Base-by-base conservation (phyloP, 2,888 invertebrate genomes). In the Cheilosia pagana region DNA sequence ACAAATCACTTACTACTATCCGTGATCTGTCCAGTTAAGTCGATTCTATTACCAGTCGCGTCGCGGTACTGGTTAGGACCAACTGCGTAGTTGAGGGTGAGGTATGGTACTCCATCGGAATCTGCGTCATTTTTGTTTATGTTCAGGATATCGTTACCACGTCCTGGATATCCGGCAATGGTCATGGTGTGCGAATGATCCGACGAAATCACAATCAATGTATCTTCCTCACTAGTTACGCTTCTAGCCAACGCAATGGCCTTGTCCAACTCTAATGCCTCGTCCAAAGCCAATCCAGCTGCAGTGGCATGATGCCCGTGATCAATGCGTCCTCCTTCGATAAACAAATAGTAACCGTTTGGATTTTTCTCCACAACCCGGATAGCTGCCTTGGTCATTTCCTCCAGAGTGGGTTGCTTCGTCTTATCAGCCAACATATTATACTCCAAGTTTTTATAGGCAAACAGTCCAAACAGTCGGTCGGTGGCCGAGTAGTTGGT, bases 131-230 rank as follows among this genome's bases (percentile, higher is more conserved):
- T 86, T 55, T 78, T 53, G 63, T 90, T 92, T 60, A 92, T 88
- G 65, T 93, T 93, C 10, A 94, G 89, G 67, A 95, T 93, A 57
- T 93, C 89, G 10, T 91, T 92, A 8, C 94, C 94, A 60, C 91
- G 88, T 0, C 87, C 92, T 0, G 96, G 94, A 88, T 97, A 96
- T 0, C 96, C 96, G 41, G 94, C 94, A 45, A 95, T 93, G 0
- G 94, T 94, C 94, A 96, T 94, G 0, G 95, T 95, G 87, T 96
- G 96, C 0, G 95, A 94, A 89, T 96, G 96, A 90, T 96, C 96
- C 0, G 96, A 93, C 0, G 95, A 95, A 3, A 95, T 96, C 0
- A 97, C 94, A 35, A 97, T 94, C 2, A 98, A 90, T 0, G 97
- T 97, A 41, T 97, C 96, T n/a, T 94, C 91, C n/a, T 91, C 91